Conservation (phyloP, 2,113 vertebrate species). For the Solenodon paradoxus region DNA sequence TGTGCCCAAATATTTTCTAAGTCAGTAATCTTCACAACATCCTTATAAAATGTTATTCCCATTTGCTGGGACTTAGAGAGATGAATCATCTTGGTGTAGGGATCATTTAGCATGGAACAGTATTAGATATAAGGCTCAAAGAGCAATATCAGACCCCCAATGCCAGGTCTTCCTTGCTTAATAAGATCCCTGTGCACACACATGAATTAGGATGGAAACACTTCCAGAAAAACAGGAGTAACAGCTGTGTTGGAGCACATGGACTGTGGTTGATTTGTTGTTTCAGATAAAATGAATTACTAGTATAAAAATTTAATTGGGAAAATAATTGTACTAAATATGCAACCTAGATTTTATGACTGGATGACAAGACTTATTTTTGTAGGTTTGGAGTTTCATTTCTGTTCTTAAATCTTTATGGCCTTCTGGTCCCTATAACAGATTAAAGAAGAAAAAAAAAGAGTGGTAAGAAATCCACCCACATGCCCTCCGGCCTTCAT, state of each 20-base stretch:
- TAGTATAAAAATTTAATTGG: not conserved
- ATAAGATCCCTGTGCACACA: no score
- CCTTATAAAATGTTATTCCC: not conserved
- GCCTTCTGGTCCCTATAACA: not conserved
- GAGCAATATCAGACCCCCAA: not conserved
- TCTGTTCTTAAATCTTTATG: not conserved
- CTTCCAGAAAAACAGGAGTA: not conserved
- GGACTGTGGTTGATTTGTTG: not conserved
- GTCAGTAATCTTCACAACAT: not conserved
- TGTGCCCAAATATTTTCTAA: not conserved
- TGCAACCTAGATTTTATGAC: not conserved
- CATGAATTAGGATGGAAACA: not conserved
- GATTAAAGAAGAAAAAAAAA: not conserved
- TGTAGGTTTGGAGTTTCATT: not conserved
- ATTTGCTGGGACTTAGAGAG: slow-evolving; percentile 2
- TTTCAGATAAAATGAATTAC: not conserved
- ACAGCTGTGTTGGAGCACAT: not conserved
- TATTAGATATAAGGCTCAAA: not conserved
- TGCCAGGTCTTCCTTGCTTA: not conserved
- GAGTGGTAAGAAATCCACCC: not conserved
- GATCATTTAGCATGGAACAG: not conserved
- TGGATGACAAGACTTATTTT: not conserved
- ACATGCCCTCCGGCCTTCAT: not conserved
- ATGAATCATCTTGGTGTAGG: not conserved
- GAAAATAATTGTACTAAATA: not conserved